Conservation (phyloP, 2,888 invertebrate genomes). For the Temnothorax ravouxi region DNA sequence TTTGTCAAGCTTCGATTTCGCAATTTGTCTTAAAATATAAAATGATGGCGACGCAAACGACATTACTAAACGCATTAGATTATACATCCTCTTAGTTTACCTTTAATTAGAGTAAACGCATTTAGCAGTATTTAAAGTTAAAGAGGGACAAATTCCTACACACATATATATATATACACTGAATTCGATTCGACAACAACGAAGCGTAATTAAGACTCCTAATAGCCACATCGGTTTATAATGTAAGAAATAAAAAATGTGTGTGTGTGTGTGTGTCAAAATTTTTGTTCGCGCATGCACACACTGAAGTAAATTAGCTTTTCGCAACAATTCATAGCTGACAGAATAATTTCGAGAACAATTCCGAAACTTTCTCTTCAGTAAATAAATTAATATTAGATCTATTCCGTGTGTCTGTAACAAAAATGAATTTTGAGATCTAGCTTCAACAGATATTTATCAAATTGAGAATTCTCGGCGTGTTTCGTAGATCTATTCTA, state of each 20-base stretch:
- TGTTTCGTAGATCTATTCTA: not conserved
- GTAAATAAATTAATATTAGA: conserved; percentile 9
- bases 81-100: conserved; percentile 58
- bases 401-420: not conserved
- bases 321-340: conserved; percentile 53
- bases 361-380: not conserved
- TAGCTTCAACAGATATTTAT: conserved; percentile 1
- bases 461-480: not conserved
- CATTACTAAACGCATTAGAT: conserved; percentile 55
- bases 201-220: conserved; percentile 54
- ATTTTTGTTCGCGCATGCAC: not conserved
- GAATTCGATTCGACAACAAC: conserved; percentile 77
- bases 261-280: too few relatives aligned
- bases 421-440: conserved; percentile 1
- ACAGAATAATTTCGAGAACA: conserved; percentile 15
- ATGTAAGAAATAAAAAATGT: conserved; percentile 10
- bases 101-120: conserved; percentile 41
- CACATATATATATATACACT: conserved; percentile 74
- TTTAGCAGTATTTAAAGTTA: conserved; percentile 46
- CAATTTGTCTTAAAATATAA: conserved; percentile 43
- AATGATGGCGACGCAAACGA: conserved; percentile 31
- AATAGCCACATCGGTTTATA: not conserved
- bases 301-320: conserved; percentile 64
- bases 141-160: conserved; percentile 77
- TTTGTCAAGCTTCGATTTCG: conserved; percentile 24